These are phyloP conservation scores for Latrodectus geometricus DNA, from an alignment of 1,140 invertebrate genomes.

Conservation along the genomic window DNA sequence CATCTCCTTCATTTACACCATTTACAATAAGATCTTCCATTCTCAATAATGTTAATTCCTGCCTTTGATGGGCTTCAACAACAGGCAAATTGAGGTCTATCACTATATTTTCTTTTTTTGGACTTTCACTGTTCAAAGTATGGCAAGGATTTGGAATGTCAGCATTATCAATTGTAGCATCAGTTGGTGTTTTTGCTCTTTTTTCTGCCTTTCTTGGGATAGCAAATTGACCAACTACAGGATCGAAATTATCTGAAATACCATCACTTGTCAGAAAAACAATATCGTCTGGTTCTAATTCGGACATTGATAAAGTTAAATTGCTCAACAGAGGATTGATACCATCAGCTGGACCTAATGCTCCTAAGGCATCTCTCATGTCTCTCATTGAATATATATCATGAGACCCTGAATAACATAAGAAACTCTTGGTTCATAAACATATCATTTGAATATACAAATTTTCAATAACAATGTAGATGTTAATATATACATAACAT, in stretches of 20 bases:
- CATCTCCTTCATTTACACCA: constrained; percentile 75
- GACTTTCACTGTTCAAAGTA: constrained; percentile 8
- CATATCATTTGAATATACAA: not conserved
- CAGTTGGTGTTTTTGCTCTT: constrained; percentile 29
- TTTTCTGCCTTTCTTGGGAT: constrained; percentile 71
- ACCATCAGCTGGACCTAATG: constrained; percentile 89
- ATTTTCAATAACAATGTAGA: not conserved
- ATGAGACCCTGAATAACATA: constrained; percentile 79
- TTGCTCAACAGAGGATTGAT: constrained; percentile 90
- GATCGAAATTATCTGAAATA: constrained; percentile 93
- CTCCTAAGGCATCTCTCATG: constrained; percentile 94
- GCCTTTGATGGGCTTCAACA: constrained; percentile 83
- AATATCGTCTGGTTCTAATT: constrained; percentile 85
- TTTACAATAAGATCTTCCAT: constrained; percentile 83
- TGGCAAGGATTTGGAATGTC: not conserved
- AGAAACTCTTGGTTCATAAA: not conserved
- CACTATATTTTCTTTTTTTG: constrained; percentile 25
- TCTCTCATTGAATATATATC: constrained; percentile 89
- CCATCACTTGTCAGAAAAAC: constrained; percentile 93
- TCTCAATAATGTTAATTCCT: constrained; percentile 82
- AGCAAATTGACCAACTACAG: constrained; percentile 92
- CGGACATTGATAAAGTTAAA: constrained; percentile 89
- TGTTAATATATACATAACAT: too few species aligned
- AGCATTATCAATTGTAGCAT: not conserved
- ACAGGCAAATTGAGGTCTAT: constrained; percentile 72